phyloP scores from a whole-genome alignment of 2,888 invertebrate genomes.

The Diarsia mendica region DNA sequence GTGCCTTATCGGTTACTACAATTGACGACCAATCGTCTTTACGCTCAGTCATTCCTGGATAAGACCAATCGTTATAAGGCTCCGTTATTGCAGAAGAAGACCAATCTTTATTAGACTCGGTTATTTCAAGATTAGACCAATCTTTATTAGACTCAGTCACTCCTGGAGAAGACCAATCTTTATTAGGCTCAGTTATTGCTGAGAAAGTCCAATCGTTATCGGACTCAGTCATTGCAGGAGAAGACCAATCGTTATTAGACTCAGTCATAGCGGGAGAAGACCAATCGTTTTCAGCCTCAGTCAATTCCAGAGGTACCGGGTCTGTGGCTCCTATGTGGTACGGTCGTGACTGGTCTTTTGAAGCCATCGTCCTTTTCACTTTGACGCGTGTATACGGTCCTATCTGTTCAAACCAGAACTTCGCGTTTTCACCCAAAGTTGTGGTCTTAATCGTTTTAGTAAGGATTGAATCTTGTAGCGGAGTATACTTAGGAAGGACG shows the following conservation, averaged over 20 bases:
- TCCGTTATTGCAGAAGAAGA: background rate
- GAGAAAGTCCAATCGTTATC: background rate
- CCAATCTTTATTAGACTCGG: background rate
- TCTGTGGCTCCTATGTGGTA: background rate
- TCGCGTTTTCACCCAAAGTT: background rate
- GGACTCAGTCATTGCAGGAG: background rate
- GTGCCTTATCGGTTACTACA: background rate
- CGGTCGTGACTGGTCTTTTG: background rate
- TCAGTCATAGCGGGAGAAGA: no score
- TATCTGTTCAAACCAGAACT: background rate
- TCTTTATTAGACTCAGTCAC: background rate
- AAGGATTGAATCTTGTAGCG: no score
- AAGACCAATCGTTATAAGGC: background rate
- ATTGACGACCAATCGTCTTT: background rate
- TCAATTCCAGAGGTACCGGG: background rate
- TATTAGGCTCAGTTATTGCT: background rate
- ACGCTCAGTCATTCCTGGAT: background rate
- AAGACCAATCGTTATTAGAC: background rate
- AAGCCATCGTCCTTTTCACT: background rate
- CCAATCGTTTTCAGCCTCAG: background rate
- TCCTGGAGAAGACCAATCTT: background rate
- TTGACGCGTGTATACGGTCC: background rate
- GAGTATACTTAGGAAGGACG: background rate
- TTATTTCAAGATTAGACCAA: background rate
- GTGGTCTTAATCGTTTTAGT: background rate